phyloP scores from a whole-genome alignment of 2,888 invertebrate species.

The Rhagium mordax region DNA sequence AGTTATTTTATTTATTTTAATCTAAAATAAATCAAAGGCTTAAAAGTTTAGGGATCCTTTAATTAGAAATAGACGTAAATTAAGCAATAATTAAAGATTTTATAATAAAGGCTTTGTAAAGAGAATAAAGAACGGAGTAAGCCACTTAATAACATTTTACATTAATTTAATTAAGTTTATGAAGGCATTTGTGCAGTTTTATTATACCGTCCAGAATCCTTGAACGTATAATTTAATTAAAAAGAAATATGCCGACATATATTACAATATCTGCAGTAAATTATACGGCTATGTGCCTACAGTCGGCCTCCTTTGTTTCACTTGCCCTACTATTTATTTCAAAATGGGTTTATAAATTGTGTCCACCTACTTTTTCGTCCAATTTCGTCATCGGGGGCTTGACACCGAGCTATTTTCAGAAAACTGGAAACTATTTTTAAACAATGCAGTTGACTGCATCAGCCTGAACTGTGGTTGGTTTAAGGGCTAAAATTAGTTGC shows the following conservation, averaged over 20 bases:
- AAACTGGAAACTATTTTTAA: slow-evolving; percentile 20
- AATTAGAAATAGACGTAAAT: slow-evolving; percentile 24
- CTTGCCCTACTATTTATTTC: slow-evolving; percentile 45
- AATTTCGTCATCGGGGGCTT: background rate
- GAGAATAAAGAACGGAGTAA: slow-evolving; percentile 26
- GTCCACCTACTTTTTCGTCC: background rate
- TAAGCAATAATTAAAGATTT: slow-evolving; percentile 23
- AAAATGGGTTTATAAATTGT: slow-evolving; percentile 8
- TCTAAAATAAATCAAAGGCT: background rate
- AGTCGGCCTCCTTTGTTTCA: slow-evolving; percentile 52
- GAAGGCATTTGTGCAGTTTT: slow-evolving; percentile 51
- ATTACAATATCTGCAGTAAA: slow-evolving; percentile 56
- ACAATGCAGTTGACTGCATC: background rate
- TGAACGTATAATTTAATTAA: slow-evolving; percentile 57
- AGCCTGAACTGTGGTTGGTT: background rate
- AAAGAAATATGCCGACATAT: slow-evolving; percentile 57
- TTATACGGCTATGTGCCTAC: slow-evolving; percentile 48
- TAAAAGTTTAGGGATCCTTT: slow-evolving; percentile 2
- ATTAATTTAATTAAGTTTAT: slow-evolving; percentile 57
- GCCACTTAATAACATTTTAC: slow-evolving; percentile 52
- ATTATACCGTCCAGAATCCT: slow-evolving; percentile 51
- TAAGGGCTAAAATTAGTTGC: background rate
- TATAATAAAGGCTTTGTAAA: slow-evolving; percentile 9
- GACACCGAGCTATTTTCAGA: slow-evolving; percentile 14
- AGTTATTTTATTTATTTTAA: background rate